Evolutionary conservation across 2,113 vertebrate species (phyloP).

Genomic region (Ictalurus punctatus): DNA sequence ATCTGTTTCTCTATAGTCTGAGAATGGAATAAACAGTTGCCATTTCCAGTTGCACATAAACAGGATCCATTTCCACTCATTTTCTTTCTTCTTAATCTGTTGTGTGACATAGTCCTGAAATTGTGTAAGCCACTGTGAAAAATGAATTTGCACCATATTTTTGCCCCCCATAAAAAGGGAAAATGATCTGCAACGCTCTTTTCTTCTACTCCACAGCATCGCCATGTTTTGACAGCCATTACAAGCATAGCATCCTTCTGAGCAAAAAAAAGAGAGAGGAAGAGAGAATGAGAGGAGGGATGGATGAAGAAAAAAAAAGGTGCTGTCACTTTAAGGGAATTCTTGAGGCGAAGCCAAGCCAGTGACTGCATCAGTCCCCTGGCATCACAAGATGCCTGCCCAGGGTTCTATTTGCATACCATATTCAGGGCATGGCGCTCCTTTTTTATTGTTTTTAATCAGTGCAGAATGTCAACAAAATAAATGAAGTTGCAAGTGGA

Average conservation of each 20-base stretch:
- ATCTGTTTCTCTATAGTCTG: conserved; percentile 34
- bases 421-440: conserved; percentile 90
- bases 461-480: conserved; percentile 99
- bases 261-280: conserved; percentile 35
- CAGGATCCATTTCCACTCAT: conserved; percentile 44
- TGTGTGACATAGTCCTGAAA: conserved; percentile 55
- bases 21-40: conserved; percentile 44
- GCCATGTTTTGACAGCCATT: conserved; percentile 41
- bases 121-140: conserved; percentile 60
- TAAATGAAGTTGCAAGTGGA: conserved; percentile 99
- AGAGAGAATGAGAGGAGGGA: conserved; percentile 17
- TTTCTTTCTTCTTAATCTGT: conserved; percentile 44
- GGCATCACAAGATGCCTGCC: conserved; percentile 97
- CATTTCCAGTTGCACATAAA: conserved; percentile 20
- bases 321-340: conserved; percentile 87
- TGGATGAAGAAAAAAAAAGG: conserved; percentile 70
- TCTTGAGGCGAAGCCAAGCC: conserved; percentile 83
- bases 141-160: conserved; percentile 48
- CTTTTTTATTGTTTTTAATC: conserved; percentile 99
- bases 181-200: conserved; percentile 48
- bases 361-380: conserved; percentile 89
- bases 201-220: conserved; percentile 30
- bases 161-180: conserved; percentile 41
- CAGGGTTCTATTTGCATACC: conserved; percentile 98
- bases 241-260: conserved; percentile 23